These are phyloP conservation scores for Aradophagus sp. DNA, from an alignment of 1,140 invertebrate genomes.

Conservation along the genomic window DNA sequence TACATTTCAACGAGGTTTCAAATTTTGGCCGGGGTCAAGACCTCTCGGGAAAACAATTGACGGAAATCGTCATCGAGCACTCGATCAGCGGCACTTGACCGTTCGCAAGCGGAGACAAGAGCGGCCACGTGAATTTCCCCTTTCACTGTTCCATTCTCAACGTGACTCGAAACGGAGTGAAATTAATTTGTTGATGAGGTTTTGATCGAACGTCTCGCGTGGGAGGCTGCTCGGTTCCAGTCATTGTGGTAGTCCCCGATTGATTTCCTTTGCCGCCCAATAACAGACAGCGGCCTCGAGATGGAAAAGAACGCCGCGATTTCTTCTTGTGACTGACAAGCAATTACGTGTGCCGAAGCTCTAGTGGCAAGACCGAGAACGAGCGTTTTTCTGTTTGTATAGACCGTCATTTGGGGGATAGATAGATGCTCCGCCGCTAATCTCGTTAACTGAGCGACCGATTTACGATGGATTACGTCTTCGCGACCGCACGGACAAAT, in stretches of 20 bases:
- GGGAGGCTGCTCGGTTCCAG: slow-evolving; percentile 31
- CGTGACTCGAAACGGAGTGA: too few species aligned
- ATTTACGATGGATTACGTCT: slow-evolving; percentile 53
- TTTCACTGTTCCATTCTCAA: too few species aligned
- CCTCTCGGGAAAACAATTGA: too few species aligned
- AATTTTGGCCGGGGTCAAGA: too few species aligned
- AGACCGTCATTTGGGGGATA: slow-evolving; percentile 50
- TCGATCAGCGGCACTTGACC: too few species aligned
- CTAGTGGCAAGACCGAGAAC: slow-evolving; percentile 49
- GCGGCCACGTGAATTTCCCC: too few species aligned
- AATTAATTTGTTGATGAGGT: slow-evolving; percentile 36
- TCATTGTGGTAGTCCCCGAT: slow-evolving; percentile 31
- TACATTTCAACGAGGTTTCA: too few species aligned
- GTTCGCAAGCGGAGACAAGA: too few species aligned
- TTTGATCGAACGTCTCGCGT: slow-evolving; percentile 35
- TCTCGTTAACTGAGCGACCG: slow-evolving; percentile 52
- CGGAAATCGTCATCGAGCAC: too few species aligned
- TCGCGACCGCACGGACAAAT: too few species aligned
- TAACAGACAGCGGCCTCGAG: slow-evolving; percentile 34
- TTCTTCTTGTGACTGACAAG: slow-evolving; percentile 62
- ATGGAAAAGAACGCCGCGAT: slow-evolving; percentile 47
- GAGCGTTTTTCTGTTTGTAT: slow-evolving; percentile 51
- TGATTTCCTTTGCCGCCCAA: slow-evolving; percentile 47
- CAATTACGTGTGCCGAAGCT: slow-evolving; percentile 59
- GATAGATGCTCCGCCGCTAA: slow-evolving; percentile 54